Evolutionary conservation across 2,113 vertebrate genomes (phyloP).

Genomic region (Cacatua alba): DNA sequence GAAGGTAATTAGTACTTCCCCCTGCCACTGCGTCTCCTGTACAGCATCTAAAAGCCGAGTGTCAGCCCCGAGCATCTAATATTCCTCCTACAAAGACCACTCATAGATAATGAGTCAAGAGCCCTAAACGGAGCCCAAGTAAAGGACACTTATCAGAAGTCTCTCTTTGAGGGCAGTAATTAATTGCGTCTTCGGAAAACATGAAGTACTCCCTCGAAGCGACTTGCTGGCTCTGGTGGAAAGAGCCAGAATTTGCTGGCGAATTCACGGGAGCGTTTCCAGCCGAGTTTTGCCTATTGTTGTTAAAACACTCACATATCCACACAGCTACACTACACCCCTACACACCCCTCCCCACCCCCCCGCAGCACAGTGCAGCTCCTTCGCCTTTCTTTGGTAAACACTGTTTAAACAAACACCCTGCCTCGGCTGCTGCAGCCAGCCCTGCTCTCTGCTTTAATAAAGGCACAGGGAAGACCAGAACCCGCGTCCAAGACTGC

Average conservation of each 20-base stretch:
- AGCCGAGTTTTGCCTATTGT: conserved; percentile 43
- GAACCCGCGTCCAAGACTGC: conserved; percentile 83
- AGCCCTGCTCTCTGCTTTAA: conserved; percentile 73
- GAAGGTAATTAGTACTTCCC: conserved; percentile 58
- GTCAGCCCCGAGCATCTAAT: conserved; percentile 22
- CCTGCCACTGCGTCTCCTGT: conserved; percentile 9
- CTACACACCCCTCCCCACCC: too few species aligned
- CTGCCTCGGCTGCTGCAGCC: conserved; percentile 63
- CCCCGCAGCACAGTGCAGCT: not conserved
- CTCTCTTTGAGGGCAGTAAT: conserved; percentile 36
- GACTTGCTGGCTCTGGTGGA: not conserved
- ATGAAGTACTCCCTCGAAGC: not conserved
- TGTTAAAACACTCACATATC: not conserved
- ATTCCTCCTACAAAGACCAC: conserved; percentile 15
- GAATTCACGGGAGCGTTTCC: not conserved
- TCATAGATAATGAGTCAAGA: conserved; percentile 59
- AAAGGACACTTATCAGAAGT: conserved; percentile 27
- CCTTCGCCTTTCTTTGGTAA: conserved; percentile 68
- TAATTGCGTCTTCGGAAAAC: conserved; percentile 40
- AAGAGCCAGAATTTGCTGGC: not conserved
- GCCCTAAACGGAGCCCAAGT: conserved; percentile 6
- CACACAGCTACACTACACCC: not conserved
- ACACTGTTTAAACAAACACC: conserved; percentile 78
- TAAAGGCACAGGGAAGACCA: conserved; percentile 80
- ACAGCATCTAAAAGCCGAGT: conserved; percentile 19